Evolutionary conservation across 2,888 invertebrate species (phyloP).

Genomic region (Folsomia candida): DNA sequence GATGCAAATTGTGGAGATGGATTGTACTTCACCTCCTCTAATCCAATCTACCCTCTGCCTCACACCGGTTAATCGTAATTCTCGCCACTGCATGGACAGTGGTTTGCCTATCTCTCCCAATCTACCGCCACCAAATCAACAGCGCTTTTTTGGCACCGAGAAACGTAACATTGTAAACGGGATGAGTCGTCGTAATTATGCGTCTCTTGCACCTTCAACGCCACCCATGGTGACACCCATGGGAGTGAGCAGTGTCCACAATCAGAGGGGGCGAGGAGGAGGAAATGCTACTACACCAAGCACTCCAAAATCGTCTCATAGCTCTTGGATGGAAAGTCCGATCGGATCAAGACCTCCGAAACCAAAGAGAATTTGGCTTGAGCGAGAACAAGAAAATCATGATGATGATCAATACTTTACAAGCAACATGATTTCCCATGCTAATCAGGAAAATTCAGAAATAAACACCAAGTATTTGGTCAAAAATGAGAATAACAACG

Average conservation of each 20-base stretch:
- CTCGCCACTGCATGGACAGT: neutral
- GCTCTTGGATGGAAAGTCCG: slow-evolving; percentile 10
- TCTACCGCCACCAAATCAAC: neutral
- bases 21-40: neutral
- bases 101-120: neutral
- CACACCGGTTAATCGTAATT: neutral
- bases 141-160: slow-evolving; percentile 6
- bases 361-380: slow-evolving; percentile 47
- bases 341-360: slow-evolving; percentile 43
- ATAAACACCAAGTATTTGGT: neutral
- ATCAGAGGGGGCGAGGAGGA: slow-evolving; percentile 33
- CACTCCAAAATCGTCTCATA: slow-evolving; percentile 29
- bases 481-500: neutral
- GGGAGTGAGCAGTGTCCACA: slow-evolving; percentile 34
- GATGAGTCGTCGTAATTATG: neutral
- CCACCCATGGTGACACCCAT: slow-evolving; percentile 35
- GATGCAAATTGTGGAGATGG: neutral
- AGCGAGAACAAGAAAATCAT: slow-evolving; percentile 27
- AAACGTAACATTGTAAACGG: slow-evolving; percentile 5
- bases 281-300: slow-evolving; percentile 2
- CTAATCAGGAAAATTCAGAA: neutral
- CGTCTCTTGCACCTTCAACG: neutral
- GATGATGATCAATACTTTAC: neutral
- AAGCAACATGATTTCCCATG: neutral
- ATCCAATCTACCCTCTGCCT: neutral